Conservation (phyloP, 2,113 vertebrate species). For the Cyrtonyx montezumae region DNA sequence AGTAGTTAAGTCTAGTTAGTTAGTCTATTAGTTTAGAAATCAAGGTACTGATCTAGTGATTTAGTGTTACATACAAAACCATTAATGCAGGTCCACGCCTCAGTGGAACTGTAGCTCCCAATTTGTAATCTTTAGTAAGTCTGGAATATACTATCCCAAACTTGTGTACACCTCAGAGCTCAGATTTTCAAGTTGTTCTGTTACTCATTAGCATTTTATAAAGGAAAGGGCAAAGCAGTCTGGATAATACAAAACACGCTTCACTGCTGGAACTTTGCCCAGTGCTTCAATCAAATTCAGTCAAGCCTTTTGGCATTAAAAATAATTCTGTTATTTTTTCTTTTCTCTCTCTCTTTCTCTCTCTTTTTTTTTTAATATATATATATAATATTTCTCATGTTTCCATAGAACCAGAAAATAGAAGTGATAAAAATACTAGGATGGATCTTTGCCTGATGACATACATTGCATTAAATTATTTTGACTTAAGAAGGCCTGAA, state of each 20-base stretch:
- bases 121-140: background rate
- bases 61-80: background rate
- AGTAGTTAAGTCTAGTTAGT: background rate
- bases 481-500: background rate
- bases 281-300: background rate
- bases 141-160: conserved; percentile 24
- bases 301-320: background rate
- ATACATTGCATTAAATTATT: background rate
- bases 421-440: background rate
- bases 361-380: background rate
- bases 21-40: background rate
- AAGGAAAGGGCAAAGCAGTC: conserved; percentile 27
- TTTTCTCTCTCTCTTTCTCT: background rate
- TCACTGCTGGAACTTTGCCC: background rate
- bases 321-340: background rate
- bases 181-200: conserved; percentile 20
- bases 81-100: conserved; percentile 41
- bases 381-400: background rate
- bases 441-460: background rate
- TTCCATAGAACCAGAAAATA: background rate
- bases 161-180: background rate
- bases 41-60: background rate
- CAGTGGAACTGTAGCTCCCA: background rate
- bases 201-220: conserved; percentile 20
- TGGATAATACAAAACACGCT: background rate